Percentiles rank a stretch among this genome's conserved stretches.
Evolutionary conservation across 1,140 invertebrate genomes (phyloP).

Genomic region (Trachymyrmex cornetzi): DNA sequence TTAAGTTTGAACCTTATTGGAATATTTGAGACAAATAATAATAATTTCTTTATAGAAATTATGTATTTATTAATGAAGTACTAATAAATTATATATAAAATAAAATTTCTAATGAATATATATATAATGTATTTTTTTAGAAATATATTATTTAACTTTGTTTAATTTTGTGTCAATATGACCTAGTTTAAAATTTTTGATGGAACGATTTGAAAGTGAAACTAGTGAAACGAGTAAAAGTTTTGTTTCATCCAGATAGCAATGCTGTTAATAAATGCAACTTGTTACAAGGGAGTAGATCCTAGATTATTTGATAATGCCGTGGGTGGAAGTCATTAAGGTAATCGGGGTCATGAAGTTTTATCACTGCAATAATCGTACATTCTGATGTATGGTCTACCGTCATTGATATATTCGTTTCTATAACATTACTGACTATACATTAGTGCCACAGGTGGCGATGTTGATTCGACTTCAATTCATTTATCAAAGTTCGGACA

Average conservation of each 20-base stretch:
- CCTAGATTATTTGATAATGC: slow-evolving; percentile 58
- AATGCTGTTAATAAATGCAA: slow-evolving; percentile 48
- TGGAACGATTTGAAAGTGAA: slow-evolving; percentile 16
- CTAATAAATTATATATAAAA: neutral
- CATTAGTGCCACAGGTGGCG: slow-evolving; percentile 75
- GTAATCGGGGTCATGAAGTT: slow-evolving; percentile 55
- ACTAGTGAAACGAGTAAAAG: slow-evolving; percentile 38
- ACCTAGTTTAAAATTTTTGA: neutral
- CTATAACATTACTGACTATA: slow-evolving; percentile 70
- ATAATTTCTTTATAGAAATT: neutral
- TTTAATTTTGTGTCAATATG: neutral
- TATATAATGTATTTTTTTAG: neutral
- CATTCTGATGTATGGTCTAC: slow-evolving; percentile 46
- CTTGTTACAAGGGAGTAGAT: slow-evolving; percentile 29
- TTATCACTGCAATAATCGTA: slow-evolving; percentile 58
- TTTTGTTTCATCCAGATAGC: slow-evolving; percentile 37
- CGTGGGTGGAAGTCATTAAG: slow-evolving; percentile 61
- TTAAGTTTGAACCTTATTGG: neutral
- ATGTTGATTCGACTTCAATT: slow-evolving; percentile 67
- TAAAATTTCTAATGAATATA: neutral
- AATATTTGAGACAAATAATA: neutral
- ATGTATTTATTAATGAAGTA: neutral
- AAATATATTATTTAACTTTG: neutral
- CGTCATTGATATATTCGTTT: slow-evolving; percentile 75
- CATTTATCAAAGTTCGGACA: slow-evolving; percentile 72